Evolutionary conservation across 2,797 vertebrate species (phyloP).

Genomic region (Rhincodon typus): DNA sequence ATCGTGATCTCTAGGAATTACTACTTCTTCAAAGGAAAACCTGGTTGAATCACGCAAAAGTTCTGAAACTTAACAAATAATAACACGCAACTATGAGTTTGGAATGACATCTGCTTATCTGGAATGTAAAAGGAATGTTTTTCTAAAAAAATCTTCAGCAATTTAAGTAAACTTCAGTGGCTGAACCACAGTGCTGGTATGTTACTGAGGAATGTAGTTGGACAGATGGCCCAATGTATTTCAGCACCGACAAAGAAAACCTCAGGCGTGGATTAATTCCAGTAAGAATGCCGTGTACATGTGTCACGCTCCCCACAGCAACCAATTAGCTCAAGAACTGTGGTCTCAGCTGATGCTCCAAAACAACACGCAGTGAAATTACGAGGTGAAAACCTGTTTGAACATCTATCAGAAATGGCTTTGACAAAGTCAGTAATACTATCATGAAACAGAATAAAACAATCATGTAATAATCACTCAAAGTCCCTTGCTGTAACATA

Average conservation of each 20-base stretch:
- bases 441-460: neutral
- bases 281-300: conserved; percentile 24
- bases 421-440: neutral
- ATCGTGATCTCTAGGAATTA: neutral
- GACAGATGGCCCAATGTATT: conserved; percentile 47
- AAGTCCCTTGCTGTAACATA: neutral
- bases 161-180: conserved; percentile 49
- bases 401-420: neutral
- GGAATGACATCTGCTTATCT: conserved; percentile 49
- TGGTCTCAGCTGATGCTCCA: conserved; percentile 1
- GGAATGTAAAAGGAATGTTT: conserved; percentile 51
- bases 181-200: conserved; percentile 43
- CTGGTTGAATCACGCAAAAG: conserved; percentile 50
- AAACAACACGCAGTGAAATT: neutral
- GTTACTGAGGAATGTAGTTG: conserved; percentile 47
- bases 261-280: conserved; percentile 40
- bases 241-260: conserved; percentile 47
- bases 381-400: neutral
- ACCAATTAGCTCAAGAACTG: neutral
- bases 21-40: conserved; percentile 42
- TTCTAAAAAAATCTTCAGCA: conserved; percentile 48
- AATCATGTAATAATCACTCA: neutral
- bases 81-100: conserved; percentile 10
- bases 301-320: conserved; percentile 12
- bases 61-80: conserved; percentile 41